phyloP scores from a whole-genome alignment of 2,113 vertebrate species.

The Sigmodon hispidus region DNA sequence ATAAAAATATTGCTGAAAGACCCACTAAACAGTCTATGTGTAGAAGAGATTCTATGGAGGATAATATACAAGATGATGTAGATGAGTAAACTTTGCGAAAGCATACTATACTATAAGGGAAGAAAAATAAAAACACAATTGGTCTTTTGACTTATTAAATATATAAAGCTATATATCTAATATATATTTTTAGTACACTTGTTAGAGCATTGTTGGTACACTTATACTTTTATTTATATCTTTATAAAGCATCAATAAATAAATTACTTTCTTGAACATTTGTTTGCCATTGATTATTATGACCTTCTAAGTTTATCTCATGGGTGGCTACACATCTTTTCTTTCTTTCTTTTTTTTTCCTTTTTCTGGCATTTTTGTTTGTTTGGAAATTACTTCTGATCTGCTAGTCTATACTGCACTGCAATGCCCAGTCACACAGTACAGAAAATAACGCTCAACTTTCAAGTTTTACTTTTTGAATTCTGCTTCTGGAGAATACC shows the following conservation, averaged over 20 bases:
- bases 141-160: background rate
- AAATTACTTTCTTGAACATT: background rate
- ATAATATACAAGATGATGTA: background rate
- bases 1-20: background rate
- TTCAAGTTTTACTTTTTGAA: background rate
- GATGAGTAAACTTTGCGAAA: background rate
- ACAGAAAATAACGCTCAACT: background rate
- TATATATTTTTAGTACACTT: no score
- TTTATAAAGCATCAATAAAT: conserved; percentile 38
- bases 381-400: conserved; percentile 5
- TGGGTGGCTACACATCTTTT: background rate
- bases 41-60: background rate
- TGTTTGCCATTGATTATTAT: background rate
- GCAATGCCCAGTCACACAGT: background rate
- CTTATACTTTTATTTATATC: background rate
- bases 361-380: background rate
- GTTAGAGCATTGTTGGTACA: background rate
- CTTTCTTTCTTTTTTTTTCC: background rate
- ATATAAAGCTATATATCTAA: background rate
- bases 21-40: no score
- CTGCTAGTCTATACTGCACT: background rate
- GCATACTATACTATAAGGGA: background rate
- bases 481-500: conserved; percentile 15
- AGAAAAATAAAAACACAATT: background rate
- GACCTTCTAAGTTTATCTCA: conserved; percentile 22